A percentile compares a stretch with the other conserved stretches of the same genome.
phyloP scores from a whole-genome alignment of 1,140 invertebrate genomes.

The Zophobas atratus region DNA sequence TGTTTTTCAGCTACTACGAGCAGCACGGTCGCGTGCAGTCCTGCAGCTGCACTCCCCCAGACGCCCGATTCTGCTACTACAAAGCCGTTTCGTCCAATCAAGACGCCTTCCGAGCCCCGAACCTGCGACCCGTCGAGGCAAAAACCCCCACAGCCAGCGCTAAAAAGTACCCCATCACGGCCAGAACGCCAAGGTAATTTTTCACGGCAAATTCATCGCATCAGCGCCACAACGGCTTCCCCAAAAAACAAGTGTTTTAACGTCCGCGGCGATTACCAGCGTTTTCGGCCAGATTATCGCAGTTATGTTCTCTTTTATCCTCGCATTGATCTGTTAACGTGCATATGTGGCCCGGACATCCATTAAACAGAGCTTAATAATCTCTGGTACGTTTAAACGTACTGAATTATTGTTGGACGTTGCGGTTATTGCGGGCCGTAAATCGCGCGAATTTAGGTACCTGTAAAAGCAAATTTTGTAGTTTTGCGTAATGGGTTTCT shows the following conservation, averaged over 20 bases:
- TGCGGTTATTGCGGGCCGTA: not conserved
- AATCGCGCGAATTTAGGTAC: conserved; percentile 7
- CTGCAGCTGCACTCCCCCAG: conserved; percentile 23
- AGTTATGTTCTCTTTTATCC: no score
- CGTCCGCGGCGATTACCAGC: not conserved
- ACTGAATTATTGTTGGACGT: conserved; percentile 25
- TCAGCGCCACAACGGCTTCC: not conserved
- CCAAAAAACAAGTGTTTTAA: not conserved
- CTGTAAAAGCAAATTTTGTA: not conserved
- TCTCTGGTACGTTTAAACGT: conserved; percentile 22
- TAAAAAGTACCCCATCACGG: conserved; percentile 55
- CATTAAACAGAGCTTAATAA: conserved; percentile 14
- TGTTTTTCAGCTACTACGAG: conserved; percentile 14
- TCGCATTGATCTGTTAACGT: not conserved
- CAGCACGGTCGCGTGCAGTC: conserved; percentile 26
- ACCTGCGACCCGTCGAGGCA: conserved; percentile 40
- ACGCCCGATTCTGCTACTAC: conserved; percentile 30
- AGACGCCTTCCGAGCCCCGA: conserved; percentile 6
- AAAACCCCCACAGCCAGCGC: conserved; percentile 1
- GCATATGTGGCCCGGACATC: not conserved
- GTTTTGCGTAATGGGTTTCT: conserved; percentile 28
- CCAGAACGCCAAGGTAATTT: conserved; percentile 57
- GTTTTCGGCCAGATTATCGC: not conserved
- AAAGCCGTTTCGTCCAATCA: conserved; percentile 12
- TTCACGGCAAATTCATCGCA: not conserved